Evolutionary conservation across 2,888 invertebrate genomes (phyloP).

Genomic region (Schizotus pectinicornis): DNA sequence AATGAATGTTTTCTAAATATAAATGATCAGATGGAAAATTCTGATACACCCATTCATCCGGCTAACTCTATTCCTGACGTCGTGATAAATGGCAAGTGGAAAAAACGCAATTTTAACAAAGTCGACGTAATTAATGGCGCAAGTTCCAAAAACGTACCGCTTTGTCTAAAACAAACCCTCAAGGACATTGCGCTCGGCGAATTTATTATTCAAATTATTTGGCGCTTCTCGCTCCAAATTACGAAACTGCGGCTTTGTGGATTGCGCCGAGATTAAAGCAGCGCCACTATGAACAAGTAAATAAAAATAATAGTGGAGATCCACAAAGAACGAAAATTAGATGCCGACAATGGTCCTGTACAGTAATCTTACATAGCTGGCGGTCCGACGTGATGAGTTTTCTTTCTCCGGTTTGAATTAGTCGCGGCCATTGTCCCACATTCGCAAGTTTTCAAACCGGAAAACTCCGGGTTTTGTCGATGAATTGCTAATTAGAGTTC

Average conservation of each 20-base stretch:
- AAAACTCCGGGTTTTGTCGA: slow-evolving; percentile 17
- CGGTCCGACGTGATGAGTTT: slow-evolving; percentile 29
- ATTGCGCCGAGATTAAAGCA: not conserved
- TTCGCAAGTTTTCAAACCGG: slow-evolving; percentile 19
- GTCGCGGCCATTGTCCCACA: slow-evolving; percentile 29
- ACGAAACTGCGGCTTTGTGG: too few relatives aligned
- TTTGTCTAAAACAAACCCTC: too few relatives aligned
- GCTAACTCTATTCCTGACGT: slow-evolving; percentile 7
- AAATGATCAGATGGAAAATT: slow-evolving; percentile 10
- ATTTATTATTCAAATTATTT: too few relatives aligned
- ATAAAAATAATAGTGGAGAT: slow-evolving; percentile 11
- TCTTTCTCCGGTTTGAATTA: slow-evolving; percentile 26
- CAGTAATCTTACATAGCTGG: slow-evolving; percentile 28
- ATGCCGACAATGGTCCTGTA: slow-evolving; percentile 16
- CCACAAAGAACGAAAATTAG: slow-evolving; percentile 25
- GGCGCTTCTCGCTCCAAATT: too few relatives aligned
- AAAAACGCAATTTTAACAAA: slow-evolving; percentile 5
- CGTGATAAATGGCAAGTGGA: slow-evolving; percentile 4
- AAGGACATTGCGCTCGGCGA: too few relatives aligned
- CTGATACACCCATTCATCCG: slow-evolving; percentile 5
- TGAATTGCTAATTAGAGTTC: slow-evolving; percentile 18
- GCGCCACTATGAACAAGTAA: slow-evolving; percentile 5
- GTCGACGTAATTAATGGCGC: not conserved
- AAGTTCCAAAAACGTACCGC: too few relatives aligned
- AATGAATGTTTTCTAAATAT: slow-evolving; percentile 11